Evolutionary conservation across 2,113 vertebrate species (phyloP).

Genomic region (Apteryx mantelli): DNA sequence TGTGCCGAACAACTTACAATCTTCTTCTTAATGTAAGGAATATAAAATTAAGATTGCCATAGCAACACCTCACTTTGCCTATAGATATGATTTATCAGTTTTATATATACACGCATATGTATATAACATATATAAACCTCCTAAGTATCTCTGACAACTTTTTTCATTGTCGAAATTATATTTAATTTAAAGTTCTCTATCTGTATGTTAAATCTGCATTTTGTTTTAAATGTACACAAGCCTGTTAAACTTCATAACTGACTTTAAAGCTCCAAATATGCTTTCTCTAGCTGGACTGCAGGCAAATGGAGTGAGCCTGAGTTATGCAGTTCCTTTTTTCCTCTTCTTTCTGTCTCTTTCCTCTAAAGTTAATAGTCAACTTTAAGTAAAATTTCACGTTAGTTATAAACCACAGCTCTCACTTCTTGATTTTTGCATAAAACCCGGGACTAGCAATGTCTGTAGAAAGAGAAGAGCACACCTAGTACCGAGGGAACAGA

Average conservation of each 20-base stretch:
- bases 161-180: not conserved
- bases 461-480: not conserved
- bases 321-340: not conserved
- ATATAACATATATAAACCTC: not conserved
- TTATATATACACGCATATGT: not conserved
- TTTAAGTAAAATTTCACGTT: not conserved
- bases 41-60: conserved; percentile 61
- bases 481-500: not conserved
- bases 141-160: conserved; percentile 17
- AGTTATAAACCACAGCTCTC: not conserved
- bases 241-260: not conserved
- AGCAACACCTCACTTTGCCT: conserved; percentile 23
- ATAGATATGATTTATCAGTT: conserved; percentile 5
- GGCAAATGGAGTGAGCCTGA: not conserved
- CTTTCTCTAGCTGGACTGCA: not conserved
- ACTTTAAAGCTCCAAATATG: not conserved
- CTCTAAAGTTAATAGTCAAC: not conserved
- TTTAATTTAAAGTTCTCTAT: not conserved
- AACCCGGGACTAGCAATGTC: not conserved
- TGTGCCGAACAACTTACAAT: conserved; percentile 34
- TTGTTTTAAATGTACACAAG: not conserved
- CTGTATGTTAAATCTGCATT: not conserved
- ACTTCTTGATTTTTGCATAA: not conserved
- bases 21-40: conserved; percentile 24
- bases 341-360: not conserved